Base-by-base conservation (phyloP, 2,113 vertebrate species). In the Synchiropus splendidus region DNA sequence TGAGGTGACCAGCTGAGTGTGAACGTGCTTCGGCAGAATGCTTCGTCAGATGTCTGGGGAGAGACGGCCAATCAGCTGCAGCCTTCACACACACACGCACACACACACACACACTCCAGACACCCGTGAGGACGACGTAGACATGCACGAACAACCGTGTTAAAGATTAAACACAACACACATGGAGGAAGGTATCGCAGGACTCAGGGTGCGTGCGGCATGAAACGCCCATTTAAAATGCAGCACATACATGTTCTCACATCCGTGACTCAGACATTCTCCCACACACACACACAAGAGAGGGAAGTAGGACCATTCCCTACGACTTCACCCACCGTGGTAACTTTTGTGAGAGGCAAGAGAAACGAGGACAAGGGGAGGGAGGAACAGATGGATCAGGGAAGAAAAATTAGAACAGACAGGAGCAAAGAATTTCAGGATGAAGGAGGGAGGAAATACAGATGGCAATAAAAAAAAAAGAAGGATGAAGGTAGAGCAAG, bases 31-130 rank as follows among this genome's bases (percentile, higher is more conserved):
- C 45, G 58, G 75, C 70, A 72, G 66, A 74, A 64, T 54, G 74
- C 58, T 42, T 58, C 35, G 42, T 79, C 63, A 72, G 73, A 72
- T 62, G 64, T 72, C 58, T 74, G 58, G 54, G 51, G 57, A 46
- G 48, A 36, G 51, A 21, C 17, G 15, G 44, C 67, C 63, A 64
- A 72, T 71, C 57, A 46, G 61, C 18, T 56, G 44, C 40, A 10
- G 27, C 10, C 15, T 16, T 30, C 9, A 44, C 60, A 42, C 47
- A 42, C 31, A 40, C 49, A 42, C 34, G 33, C 18, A 16, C 17
- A 36, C 31, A 11, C 10, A 17, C 38, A 15, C 40, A 33, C 58
- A 43, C 44, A 56, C 45, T 36, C 21, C 18, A 21, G 50, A 27
- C 15, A 48, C 16, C 33, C 16, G 39, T 37, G 6, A 46, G 13